Evolutionary conservation across 1,140 invertebrate species (phyloP).

Genomic region (Eriocheir sinensis): DNA sequence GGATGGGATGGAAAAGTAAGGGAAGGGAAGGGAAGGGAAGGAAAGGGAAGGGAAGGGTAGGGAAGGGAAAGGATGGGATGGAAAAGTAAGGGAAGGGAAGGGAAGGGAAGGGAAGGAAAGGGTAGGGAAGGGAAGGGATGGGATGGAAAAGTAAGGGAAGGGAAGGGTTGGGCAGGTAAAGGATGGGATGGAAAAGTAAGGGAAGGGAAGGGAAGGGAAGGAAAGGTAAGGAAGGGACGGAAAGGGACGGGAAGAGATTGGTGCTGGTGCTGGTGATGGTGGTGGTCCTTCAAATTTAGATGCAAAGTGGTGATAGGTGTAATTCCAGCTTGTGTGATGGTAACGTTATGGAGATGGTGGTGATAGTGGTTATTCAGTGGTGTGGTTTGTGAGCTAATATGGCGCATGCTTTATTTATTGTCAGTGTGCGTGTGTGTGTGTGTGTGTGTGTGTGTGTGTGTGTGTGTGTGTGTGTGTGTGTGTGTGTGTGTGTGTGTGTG

Average conservation of each 20-base stretch:
- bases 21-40: neutral
- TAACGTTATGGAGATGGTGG: neutral
- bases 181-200: no score
- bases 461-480: slow-evolving; percentile 18
- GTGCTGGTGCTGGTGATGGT: neutral
- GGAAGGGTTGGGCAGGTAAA: no score
- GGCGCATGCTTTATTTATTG: neutral
- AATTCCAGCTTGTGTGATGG: neutral
- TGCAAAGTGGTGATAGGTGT: neutral
- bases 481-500: neutral
- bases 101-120: neutral
- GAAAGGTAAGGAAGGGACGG: neutral
- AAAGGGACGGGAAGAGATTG: neutral
- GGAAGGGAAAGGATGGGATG: neutral
- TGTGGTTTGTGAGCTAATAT: neutral
- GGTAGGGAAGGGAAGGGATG: neutral
- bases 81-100: slow-evolving; percentile 5
- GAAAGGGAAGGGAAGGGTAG: neutral
- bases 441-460: slow-evolving; percentile 22
- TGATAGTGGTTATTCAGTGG: neutral
- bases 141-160: neutral
- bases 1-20: neutral
- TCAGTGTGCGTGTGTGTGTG: slow-evolving; percentile 12
- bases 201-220: neutral
- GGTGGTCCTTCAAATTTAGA: neutral